These are phyloP conservation scores for Holocentrus rufus DNA, from an alignment of 2,797 vertebrate genomes.

Conservation along the genomic window DNA sequence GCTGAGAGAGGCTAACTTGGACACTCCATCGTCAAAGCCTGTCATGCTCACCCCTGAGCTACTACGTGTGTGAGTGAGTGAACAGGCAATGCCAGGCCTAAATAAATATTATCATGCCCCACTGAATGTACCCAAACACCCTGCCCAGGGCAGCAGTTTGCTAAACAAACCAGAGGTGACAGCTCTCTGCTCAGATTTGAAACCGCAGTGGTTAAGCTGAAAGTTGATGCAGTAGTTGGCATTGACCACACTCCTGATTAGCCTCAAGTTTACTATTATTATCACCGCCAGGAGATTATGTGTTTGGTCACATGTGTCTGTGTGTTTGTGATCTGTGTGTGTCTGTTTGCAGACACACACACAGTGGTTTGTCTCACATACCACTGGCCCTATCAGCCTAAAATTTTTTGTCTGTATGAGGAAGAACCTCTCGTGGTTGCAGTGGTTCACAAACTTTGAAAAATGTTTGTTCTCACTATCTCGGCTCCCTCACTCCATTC, in stretches of 20 bases:
- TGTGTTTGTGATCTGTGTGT: no score
- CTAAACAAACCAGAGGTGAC: conserved; percentile 52
- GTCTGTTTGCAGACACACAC: no score
- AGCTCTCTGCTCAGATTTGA: conserved; percentile 14
- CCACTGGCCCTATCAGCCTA: no score
- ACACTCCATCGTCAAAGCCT: conserved; percentile 13
- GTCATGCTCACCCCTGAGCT: not conserved
- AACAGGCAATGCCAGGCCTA: conserved; percentile 40
- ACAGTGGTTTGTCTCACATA: no score
- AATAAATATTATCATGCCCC: conserved; percentile 59
- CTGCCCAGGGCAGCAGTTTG: conserved; percentile 28
- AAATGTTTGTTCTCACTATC: no score
- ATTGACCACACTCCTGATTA: not conserved
- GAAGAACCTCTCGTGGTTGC: no score
- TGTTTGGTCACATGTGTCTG: no score
- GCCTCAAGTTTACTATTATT: conserved; percentile 1
- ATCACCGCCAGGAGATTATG: no score
- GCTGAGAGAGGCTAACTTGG: conserved; percentile 16
- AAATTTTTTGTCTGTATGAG: no score
- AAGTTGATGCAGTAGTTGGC: not conserved
- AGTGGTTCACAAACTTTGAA: no score
- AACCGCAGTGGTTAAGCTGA: not conserved
- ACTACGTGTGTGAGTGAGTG: conserved; percentile 33
- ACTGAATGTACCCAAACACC: conserved; percentile 59
- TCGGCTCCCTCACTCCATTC: no score